phyloP scores from a whole-genome alignment of 2,797 vertebrate genomes.

The Toxotes lorentzi region DNA sequence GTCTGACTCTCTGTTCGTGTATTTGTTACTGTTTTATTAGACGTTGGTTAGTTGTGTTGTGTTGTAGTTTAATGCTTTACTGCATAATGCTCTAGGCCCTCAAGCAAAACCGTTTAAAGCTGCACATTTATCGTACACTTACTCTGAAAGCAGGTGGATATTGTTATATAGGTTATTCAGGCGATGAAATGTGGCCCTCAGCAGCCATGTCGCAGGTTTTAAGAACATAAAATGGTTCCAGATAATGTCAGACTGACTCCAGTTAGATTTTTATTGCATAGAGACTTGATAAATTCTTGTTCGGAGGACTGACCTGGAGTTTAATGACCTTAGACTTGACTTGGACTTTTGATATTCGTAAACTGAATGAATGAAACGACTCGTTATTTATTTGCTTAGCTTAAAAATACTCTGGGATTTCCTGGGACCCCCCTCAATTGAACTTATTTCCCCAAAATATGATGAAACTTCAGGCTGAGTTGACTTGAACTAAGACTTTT shows the following conservation, averaged over 20 bases:
- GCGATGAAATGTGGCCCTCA: neutral
- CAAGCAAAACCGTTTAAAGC: neutral
- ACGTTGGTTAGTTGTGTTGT: neutral
- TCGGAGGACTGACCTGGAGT: neutral
- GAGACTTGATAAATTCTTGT: neutral
- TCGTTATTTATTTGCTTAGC: neutral
- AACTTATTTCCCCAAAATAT: neutral
- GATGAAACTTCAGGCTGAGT: neutral
- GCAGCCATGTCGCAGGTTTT: neutral
- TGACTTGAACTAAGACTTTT: neutral
- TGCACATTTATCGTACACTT: neutral
- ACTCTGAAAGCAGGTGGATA: neutral
- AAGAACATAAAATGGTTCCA: neutral
- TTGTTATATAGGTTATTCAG: neutral
- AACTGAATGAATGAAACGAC: neutral
- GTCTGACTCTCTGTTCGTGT: slow-evolving; percentile 37
- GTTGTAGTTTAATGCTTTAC: neutral
- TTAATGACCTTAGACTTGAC: neutral
- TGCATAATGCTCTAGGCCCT: too few species aligned
- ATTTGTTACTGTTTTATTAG: slow-evolving; percentile 28
- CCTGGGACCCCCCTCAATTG: too few species aligned
- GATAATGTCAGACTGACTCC: neutral
- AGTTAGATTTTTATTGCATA: neutral
- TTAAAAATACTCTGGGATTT: too few species aligned
- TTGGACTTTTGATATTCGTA: too few species aligned